phyloP scores from a whole-genome alignment of 1,140 invertebrate genomes.

The Aplysia californica region DNA sequence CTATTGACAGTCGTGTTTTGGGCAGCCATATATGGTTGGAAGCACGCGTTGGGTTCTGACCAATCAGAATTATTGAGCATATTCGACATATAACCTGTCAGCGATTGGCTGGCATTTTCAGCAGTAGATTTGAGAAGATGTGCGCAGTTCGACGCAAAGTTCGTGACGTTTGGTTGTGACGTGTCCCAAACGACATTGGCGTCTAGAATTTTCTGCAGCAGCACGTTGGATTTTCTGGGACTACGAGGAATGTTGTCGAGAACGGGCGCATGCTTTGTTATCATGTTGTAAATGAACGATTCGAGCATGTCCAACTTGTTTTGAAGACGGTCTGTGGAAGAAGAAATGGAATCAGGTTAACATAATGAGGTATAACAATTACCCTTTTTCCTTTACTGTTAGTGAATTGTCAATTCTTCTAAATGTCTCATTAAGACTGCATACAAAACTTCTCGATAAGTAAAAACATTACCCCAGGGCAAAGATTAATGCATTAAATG shows the following conservation, averaged over 20 bases:
- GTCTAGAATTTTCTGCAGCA: neutral
- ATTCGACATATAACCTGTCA: neutral
- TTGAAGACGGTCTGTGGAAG: neutral
- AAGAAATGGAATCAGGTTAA: neutral
- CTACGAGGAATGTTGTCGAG: neutral
- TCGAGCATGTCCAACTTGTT: conserved; percentile 9
- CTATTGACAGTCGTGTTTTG: neutral
- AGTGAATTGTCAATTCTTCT: too few species aligned
- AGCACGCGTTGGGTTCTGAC: neutral
- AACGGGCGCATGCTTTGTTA: neutral
- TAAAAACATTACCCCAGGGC: too few species aligned
- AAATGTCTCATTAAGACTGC: too few species aligned
- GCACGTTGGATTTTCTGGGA: neutral
- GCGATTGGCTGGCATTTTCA: neutral
- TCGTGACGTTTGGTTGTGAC: neutral
- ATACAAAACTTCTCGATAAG: too few species aligned
- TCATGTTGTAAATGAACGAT: neutral
- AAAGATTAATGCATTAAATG: too few species aligned
- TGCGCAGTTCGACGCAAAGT: neutral
- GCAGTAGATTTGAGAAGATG: neutral
- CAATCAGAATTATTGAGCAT: neutral
- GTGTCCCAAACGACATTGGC: neutral
- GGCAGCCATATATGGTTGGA: neutral
- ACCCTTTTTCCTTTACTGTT: too few species aligned
- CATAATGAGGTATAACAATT: too few species aligned